Base-by-base conservation (phyloP, 1,140 invertebrate species). In the Diorhabda sublineata region DNA sequence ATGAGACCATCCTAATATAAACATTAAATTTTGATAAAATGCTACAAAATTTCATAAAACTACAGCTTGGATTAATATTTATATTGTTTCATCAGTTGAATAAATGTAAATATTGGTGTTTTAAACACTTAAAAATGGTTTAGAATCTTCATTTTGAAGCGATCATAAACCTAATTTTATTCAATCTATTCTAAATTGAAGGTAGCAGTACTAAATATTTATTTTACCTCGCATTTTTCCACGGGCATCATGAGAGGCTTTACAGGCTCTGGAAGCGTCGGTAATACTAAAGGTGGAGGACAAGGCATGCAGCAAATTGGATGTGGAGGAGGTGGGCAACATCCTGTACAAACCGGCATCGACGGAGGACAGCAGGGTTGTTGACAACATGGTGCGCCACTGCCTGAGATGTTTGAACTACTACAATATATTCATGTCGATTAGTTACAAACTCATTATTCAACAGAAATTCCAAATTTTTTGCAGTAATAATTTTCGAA, bases 241-340 rank as follows among this genome's bases (percentile, higher is more conserved):
- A 52, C 47, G 5, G 69, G 69, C 44, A 70, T 9, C 41, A 62
- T 44, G 4, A 70, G 56, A 2, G 69, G 69, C 62, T 67, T 70
- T 7, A 70, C 69, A 41, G 69, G 69, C 11, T 44, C 11, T 26
- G 69, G 69, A 7, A 47, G 7, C 7, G 64, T 67, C 4, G 69
- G 69, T 59, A 70, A 56, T 11, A 64, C 64, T 6, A 56, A 45
- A 44, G 47, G 47, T 52, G 47, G 47, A 6, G 47, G 47, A 52
- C 47, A 52, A 3, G 47, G n/a, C 47, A 52, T 52, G n/a, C 47
- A 52, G n/a, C 47, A 52, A n/a, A 52, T 4, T 6, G 47, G 47
- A 52, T 52, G 47, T 8, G 47, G 47, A 6, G 47, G 47, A 6
- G n/a, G 6, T 52, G 47, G 47, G 26, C 26, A 26, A 4, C 47